phyloP scores from a whole-genome alignment of 2,888 invertebrate genomes.

The Drosophila macrospina region DNA sequence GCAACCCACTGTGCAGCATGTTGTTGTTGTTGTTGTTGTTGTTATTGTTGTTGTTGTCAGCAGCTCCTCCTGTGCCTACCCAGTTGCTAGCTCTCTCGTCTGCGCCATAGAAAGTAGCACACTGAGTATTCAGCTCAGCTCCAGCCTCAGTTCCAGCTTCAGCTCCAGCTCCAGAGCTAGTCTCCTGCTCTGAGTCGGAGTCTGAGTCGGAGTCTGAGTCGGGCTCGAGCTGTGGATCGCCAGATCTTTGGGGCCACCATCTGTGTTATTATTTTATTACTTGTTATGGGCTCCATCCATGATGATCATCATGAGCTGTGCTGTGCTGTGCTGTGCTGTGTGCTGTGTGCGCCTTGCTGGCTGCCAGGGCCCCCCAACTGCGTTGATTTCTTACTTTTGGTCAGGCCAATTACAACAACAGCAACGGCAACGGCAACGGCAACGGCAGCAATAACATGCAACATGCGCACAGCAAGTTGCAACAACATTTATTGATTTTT shows the following conservation, averaged over 20 bases:
- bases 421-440: constrained; percentile 18
- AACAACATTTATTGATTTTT: constrained; percentile 84
- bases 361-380: constrained; percentile 77
- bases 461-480: constrained; percentile 80
- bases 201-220: no score
- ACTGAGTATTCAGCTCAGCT: constrained; percentile 12
- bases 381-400: constrained; percentile 81
- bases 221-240: constrained; percentile 33
- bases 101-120: constrained; percentile 73
- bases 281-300: constrained; percentile 75
- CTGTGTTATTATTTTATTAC: constrained; percentile 82
- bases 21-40: constrained; percentile 1
- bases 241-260: constrained; percentile 75
- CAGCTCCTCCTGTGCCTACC: constrained; percentile 27
- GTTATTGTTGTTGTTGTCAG: neutral
- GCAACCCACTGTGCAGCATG: constrained; percentile 56
- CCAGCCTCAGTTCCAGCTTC: no score
- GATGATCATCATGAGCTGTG: constrained; percentile 51
- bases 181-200: constrained; percentile 17
- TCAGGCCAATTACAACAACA: constrained; percentile 70
- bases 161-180: constrained; percentile 12
- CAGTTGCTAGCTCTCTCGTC: constrained; percentile 18
- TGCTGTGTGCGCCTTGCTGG: constrained; percentile 43
- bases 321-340: constrained; percentile 7
- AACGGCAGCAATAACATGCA: constrained; percentile 61